Evolutionary conservation across 1,140 invertebrate species (phyloP).

Genomic region (Pomacea maculata): DNA sequence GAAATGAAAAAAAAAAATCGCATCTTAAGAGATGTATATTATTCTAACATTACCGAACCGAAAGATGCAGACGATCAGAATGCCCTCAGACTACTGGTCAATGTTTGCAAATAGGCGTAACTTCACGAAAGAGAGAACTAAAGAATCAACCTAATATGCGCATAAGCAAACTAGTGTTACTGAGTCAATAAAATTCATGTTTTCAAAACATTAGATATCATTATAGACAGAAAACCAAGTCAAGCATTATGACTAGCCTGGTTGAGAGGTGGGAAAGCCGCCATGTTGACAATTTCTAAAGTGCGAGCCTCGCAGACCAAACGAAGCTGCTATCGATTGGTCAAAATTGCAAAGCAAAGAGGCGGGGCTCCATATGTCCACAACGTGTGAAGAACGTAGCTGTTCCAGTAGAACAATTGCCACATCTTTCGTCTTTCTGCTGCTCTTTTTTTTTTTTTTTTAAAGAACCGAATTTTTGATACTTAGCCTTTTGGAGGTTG

Average conservation of each 20-base stretch:
- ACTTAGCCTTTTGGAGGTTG: too few relatives aligned
- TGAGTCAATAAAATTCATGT: background rate
- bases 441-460: too few relatives aligned
- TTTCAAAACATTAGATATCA: background rate
- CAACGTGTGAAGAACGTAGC: too few relatives aligned
- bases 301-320: background rate
- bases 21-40: too few relatives aligned
- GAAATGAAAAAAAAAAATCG: too few relatives aligned
- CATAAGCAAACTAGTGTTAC: background rate
- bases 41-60: too few relatives aligned
- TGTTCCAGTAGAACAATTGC: too few relatives aligned
- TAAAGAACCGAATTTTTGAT: too few relatives aligned
- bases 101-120: background rate
- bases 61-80: background rate
- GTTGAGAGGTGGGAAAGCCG: constrained; percentile 35
- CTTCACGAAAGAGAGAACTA: background rate
- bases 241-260: constrained; percentile 16
- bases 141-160: background rate
- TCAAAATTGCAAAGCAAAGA: too few relatives aligned
- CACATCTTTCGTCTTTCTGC: too few relatives aligned
- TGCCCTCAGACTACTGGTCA: background rate
- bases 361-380: too few relatives aligned
- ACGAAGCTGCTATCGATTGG: too few relatives aligned
- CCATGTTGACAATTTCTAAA: constrained; percentile 25
- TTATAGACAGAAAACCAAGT: background rate